Percentiles rank a stretch among this genome's conserved stretches.
Evolutionary conservation across 1,140 invertebrate genomes (phyloP).

Genomic region (Helicoverpa armigera): DNA sequence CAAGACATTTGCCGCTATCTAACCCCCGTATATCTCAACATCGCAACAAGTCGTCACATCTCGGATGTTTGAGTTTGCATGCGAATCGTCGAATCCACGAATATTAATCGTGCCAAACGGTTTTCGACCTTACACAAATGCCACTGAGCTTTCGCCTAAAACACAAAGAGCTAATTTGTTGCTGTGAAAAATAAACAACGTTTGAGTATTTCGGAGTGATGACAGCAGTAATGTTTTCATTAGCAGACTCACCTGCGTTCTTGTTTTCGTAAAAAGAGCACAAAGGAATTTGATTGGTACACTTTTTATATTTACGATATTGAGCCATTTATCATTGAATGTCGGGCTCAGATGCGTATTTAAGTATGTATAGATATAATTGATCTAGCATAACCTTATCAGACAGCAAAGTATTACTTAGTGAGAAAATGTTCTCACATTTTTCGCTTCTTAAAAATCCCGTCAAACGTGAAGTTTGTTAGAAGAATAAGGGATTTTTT

Average conservation of each 20-base stretch:
- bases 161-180: conserved; percentile 19
- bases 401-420: neutral
- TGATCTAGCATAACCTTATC: neutral
- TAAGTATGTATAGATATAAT: neutral
- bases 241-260: conserved; percentile 37
- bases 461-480: conserved; percentile 23
- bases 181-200: conserved; percentile 19
- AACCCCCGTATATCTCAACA: conserved; percentile 24
- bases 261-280: conserved; percentile 20
- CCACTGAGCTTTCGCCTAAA: neutral
- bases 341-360: neutral
- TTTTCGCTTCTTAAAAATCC: neutral
- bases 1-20: conserved; percentile 51
- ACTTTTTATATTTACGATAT: neutral
- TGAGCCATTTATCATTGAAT: conserved; percentile 18
- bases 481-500: conserved; percentile 33
- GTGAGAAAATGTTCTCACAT: neutral
- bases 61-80: conserved; percentile 35
- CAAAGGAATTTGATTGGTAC: conserved; percentile 20
- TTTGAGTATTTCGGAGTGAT: conserved; percentile 35
- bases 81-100: conserved; percentile 30
- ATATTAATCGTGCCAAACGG: conserved; percentile 6
- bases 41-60: conserved; percentile 42
- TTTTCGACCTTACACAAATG: neutral
- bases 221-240: conserved; percentile 37